Evolutionary conservation across 1,140 invertebrate species (phyloP).

Genomic region (Drosophila varians): DNA sequence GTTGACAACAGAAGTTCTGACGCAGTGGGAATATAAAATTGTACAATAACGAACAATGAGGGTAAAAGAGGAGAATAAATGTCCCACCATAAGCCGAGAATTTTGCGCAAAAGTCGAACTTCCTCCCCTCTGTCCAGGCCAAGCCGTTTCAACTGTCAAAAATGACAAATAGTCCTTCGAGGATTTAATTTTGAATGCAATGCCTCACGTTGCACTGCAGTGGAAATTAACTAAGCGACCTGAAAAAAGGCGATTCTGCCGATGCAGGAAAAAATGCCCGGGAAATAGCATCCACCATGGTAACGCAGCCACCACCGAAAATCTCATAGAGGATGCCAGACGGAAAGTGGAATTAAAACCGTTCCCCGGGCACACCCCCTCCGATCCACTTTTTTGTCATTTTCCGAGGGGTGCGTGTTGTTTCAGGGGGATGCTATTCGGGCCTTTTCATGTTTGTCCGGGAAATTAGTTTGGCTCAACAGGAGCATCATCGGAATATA

Average conservation of each 20-base stretch:
- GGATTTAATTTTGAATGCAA: constrained; percentile 77
- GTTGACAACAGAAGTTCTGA: constrained; percentile 61
- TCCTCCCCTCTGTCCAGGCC: background rate
- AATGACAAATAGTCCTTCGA: constrained; percentile 73
- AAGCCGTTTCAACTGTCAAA: constrained; percentile 73
- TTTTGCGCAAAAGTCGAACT: constrained; percentile 38
- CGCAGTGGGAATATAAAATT: constrained; percentile 58
- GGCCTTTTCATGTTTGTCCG: constrained; percentile 66
- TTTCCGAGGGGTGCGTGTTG: constrained; percentile 17
- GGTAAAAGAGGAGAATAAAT: constrained; percentile 34
- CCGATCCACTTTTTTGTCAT: background rate
- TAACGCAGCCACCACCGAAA: constrained; percentile 64
- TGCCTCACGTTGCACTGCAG: constrained; percentile 51
- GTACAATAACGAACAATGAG: background rate
- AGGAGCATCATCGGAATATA: constrained; percentile 34
- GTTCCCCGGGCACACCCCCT: constrained; percentile 14
- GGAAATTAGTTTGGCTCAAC: constrained; percentile 61
- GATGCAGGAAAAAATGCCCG: constrained; percentile 7
- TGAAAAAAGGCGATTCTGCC: constrained; percentile 19
- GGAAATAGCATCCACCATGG: constrained; percentile 38
- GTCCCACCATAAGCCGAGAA: constrained; percentile 62
- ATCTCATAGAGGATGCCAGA: constrained; percentile 40
- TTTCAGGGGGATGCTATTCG: constrained; percentile 43
- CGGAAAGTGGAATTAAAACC: constrained; percentile 59
- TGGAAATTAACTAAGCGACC: constrained; percentile 68